Base-by-base conservation (phyloP, 2,113 vertebrate genomes). In the Eretmochelys imbricata region DNA sequence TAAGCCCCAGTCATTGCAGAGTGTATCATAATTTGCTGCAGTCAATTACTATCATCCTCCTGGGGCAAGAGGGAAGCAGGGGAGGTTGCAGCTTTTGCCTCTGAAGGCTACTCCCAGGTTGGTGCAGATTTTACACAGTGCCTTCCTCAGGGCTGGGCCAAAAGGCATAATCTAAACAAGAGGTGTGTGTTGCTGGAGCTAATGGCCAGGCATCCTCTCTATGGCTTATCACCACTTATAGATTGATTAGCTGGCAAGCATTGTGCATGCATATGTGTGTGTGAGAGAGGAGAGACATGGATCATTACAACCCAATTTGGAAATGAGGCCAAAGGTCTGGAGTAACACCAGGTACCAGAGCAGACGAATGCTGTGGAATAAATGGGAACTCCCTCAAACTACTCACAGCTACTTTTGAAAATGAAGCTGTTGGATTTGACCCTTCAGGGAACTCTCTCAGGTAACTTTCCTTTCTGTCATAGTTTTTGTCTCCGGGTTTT, bases 361-460 rank as follows among this genome's bases (percentile, higher is more conserved):
- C 55, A 80, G 42, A 72, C 25, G 8, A n/a, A 14, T 25, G 24
- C 50, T 48, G 14, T 31, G 83, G 29, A 8, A 55, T 11, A 3
- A 19, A 2, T 3, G 2, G 8, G 3, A 5, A 31, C 5, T 6
- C 42, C 13, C 12, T 79, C 29, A 31, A n/a, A 16, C 14, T 46
- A 38, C 76, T 81, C 10, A 0, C 2, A 53, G 48, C 13, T 53
- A 24, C n/a, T 72, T 54, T 55, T 51, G 78, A 78, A 81, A 49
- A 4, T 50, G 78, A 17, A 13, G 20, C n/a, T 50, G 59, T 48
- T 42, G n/a, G 24, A 72, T 72, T 24, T 50, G n/a, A n/a, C n/a
- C 38, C n/a, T 25, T 59, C 65, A n/a, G 49, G 54, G 51, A 51
- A 54, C 3, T 10, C 72, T 12, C 35, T 42, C 42, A 42, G 42